Percentiles rank a stretch among this genome's conserved stretches.
Conservation (phyloP, 2,797 vertebrate genomes). For the Rallus crepitans region DNA sequence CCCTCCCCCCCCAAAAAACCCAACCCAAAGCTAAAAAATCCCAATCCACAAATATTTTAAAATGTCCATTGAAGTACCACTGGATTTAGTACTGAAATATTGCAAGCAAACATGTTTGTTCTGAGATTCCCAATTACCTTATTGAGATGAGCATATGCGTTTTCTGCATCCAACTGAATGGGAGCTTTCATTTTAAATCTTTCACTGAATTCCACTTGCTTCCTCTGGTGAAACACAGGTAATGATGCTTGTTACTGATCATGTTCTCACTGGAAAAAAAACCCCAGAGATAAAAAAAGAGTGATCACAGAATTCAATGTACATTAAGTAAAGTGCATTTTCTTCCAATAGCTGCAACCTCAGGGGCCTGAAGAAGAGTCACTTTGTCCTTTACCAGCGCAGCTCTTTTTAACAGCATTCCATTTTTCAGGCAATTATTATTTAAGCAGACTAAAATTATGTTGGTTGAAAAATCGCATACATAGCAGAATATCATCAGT, state of each 20-base stretch:
- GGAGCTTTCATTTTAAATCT: constrained; percentile 79
- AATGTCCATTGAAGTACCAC: neutral
- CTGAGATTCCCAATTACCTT: constrained; percentile 73
- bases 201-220: constrained; percentile 84
- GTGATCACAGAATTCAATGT: neutral
- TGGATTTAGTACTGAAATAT: neutral
- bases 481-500: neutral
- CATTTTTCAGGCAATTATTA: constrained; percentile 87
- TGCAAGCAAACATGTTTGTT: neutral
- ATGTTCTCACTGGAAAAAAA: neutral
- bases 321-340: constrained; percentile 83
- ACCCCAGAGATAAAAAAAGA: neutral
- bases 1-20: neutral
- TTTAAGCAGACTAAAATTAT: neutral
- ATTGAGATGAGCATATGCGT: constrained; percentile 80
- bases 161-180: constrained; percentile 75
- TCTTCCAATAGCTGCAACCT: constrained; percentile 82
- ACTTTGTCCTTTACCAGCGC: constrained; percentile 83
- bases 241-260: neutral
- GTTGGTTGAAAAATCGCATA: neutral
- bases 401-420: constrained; percentile 82
- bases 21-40: neutral
- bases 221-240: constrained; percentile 70
- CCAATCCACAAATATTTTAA: neutral
- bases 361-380: constrained; percentile 82